These are phyloP conservation scores for Oryzias woworae DNA, from an alignment of 2,113 vertebrate species.

Conservation along the genomic window DNA sequence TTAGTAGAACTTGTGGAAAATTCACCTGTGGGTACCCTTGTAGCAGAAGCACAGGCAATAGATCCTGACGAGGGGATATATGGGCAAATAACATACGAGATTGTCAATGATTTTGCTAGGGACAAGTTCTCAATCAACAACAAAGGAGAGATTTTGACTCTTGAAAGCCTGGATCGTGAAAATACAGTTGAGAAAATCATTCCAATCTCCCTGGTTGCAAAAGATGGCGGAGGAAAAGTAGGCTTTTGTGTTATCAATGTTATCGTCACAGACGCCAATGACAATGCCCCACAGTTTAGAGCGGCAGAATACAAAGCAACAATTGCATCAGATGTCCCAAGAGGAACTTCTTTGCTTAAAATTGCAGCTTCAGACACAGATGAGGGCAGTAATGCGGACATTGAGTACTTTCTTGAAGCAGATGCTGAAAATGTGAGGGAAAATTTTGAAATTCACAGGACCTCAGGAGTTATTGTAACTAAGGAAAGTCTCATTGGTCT, in stretches of 20 bases:
- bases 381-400: slow-evolving; percentile 94
- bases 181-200: slow-evolving; percentile 89
- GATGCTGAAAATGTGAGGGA: slow-evolving; percentile 89
- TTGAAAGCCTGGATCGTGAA: slow-evolving; percentile 91
- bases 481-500: slow-evolving; percentile 96
- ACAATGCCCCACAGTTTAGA: slow-evolving; percentile 92
- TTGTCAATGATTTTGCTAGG: slow-evolving; percentile 93
- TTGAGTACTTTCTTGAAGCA: slow-evolving; percentile 87
- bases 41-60: slow-evolving; percentile 84
- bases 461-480: slow-evolving; percentile 87
- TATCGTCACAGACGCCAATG: slow-evolving; percentile 95
- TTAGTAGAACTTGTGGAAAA: slow-evolving; percentile 94
- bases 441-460: slow-evolving; percentile 90
- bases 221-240: slow-evolving; percentile 92
- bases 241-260: slow-evolving; percentile 93
- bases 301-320: slow-evolving; percentile 88
- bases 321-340: slow-evolving; percentile 82
- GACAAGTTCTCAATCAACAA: slow-evolving; percentile 89
- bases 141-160: slow-evolving; percentile 88
- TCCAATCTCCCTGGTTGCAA: slow-evolving; percentile 88
- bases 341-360: slow-evolving; percentile 86
- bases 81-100: slow-evolving; percentile 85
- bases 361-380: slow-evolving; percentile 92
- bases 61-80: slow-evolving; percentile 89
- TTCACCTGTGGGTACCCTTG: slow-evolving; percentile 84